A percentile compares a stretch with the other conserved stretches of the same genome.
Evolutionary conservation across 1,140 invertebrate genomes (phyloP).

Genomic region (Andricus grossulariae): DNA sequence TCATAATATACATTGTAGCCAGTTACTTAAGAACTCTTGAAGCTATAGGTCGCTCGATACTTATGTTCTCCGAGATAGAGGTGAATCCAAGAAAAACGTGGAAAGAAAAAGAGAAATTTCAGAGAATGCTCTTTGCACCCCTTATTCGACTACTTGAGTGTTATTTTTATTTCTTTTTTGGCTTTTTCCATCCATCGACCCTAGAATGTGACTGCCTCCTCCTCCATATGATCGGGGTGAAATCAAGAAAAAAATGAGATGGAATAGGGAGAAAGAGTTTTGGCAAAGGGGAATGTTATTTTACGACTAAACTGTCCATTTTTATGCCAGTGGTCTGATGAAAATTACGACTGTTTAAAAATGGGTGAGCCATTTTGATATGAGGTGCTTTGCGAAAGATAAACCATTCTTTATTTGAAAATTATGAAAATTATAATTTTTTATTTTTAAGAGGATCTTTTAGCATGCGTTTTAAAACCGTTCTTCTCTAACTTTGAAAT

Average conservation of each 20-base stretch:
- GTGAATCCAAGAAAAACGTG: too few species aligned
- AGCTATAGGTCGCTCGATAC: too few species aligned
- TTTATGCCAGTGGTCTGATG: constrained; percentile 58
- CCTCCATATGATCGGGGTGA: constrained; percentile 40
- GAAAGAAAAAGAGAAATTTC: neutral
- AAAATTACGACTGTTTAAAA: too few species aligned
- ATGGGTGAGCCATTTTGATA: too few species aligned
- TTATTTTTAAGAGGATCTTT: too few species aligned
- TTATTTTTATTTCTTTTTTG: constrained; percentile 45
- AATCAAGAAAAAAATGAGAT: neutral
- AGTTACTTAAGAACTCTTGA: too few species aligned
- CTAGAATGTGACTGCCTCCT: constrained; percentile 39
- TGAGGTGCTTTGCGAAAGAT: constrained; percentile 28
- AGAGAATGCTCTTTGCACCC: constrained; percentile 34
- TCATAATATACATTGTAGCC: too few species aligned
- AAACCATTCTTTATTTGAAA: too few species aligned
- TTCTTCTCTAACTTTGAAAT: too few species aligned
- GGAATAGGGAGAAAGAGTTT: constrained; percentile 2
- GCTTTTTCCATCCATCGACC: constrained; percentile 45
- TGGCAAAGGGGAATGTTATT: constrained; percentile 49
- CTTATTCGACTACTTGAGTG: constrained; percentile 37
- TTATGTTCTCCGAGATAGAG: too few species aligned
- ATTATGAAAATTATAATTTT: too few species aligned
- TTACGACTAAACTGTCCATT: constrained; percentile 66
- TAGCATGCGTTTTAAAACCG: too few species aligned